Evolutionary conservation across 1,140 invertebrate species (phyloP), one percentile per base, ranked within the genome.

Genomic region (Lepidotrigona ventralis): DNA sequence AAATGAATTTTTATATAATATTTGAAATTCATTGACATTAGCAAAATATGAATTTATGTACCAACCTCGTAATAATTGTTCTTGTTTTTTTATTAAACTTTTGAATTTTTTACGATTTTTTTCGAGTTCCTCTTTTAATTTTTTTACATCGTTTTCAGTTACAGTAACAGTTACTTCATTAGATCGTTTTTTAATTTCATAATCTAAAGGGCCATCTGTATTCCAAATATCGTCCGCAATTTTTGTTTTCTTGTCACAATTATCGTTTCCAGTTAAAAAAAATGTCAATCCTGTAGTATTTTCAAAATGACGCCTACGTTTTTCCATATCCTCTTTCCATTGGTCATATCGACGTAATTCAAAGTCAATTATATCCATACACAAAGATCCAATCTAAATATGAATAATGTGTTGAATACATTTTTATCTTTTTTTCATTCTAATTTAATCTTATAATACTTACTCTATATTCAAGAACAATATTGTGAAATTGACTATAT

Each of bases 291-390:
- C 94, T 6, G 94, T 94, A 17, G 81, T 93, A 54, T 89, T 93
- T 89, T 94, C 94, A 77, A 94, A 94, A 83, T 94, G 91, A 73
- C 92, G 92, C 68, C 91, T 90, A 58, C 93, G 91, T 84, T 94
- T 97, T 88, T 98, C 97, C 85, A 99, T 95, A 91, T 99, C 98
- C 84, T 97, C 97, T 88, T 97, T 97, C 98, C 98, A 99, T 83
- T 98, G 96, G 89, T 99, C 98, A 93, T 98, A 98, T 75, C 98
- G 96, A 90, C 97, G 96, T 54, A 99, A 94, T 94, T 99, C 99
- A 94, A 97, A 98, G 91, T 99, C 98, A 79, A 99, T 96, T 70
- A 99, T 97, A 94, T 99, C 98, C 96, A 99, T 98, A 91, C 98
- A 98, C 33, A 99, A 94, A 1, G 98, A 99, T 15, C 98, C 98